A percentile compares a stretch with the other conserved stretches of the same genome.
Conservation (phyloP, 1,140 invertebrate species). For the Pachypsylla venusta region DNA sequence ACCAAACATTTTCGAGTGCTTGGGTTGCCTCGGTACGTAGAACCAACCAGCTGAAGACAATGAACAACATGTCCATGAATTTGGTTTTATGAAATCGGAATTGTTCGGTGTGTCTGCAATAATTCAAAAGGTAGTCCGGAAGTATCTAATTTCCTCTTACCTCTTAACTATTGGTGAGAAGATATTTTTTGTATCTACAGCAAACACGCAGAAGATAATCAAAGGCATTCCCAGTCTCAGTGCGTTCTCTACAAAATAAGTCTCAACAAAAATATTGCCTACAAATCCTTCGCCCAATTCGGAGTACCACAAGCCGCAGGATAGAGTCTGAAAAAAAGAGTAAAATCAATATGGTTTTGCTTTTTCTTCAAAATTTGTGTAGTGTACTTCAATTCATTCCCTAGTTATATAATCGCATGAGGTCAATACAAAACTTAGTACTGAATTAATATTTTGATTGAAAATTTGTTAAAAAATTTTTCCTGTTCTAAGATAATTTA, state of each 20-base stretch:
- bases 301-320: not conserved
- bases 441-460: too few relatives aligned
- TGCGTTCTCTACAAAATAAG: not conserved
- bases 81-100: not conserved
- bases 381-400: too few relatives aligned
- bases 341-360: too few relatives aligned
- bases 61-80: not conserved
- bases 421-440: too few relatives aligned
- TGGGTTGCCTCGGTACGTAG: not conserved
- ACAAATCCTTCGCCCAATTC: slow-evolving; percentile 2
- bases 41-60: not conserved
- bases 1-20: not conserved
- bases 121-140: not conserved
- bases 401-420: too few relatives aligned
- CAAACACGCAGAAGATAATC: not conserved
- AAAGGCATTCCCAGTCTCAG: slow-evolving; percentile 5
- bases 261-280: not conserved
- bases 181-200: not conserved
- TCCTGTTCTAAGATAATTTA: too few relatives aligned
- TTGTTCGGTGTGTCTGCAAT: not conserved
- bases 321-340: not conserved
- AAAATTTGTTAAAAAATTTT: too few relatives aligned
- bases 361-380: too few relatives aligned
- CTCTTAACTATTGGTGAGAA: not conserved
- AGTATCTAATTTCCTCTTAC: not conserved